Conservation (phyloP, 2,888 invertebrate genomes). For the Aspidiotus rigidus region DNA sequence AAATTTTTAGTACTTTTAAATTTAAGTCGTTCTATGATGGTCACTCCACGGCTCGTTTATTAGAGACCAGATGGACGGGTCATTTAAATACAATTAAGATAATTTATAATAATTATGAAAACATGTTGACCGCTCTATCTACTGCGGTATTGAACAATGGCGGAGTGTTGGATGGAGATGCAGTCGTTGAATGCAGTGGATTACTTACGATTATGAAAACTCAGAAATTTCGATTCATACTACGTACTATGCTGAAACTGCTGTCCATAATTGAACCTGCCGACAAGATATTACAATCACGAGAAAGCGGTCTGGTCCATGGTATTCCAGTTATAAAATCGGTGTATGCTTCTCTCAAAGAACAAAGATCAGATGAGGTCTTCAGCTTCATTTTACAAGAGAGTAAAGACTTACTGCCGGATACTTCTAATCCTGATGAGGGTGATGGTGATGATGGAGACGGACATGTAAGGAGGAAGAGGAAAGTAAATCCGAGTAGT, state of each 20-base stretch:
- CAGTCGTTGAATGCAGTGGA: background rate
- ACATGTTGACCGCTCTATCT: background rate
- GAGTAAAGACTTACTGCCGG: no score
- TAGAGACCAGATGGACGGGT: no score
- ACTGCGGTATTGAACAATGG: background rate
- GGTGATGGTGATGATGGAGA: no score
- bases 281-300: background rate
- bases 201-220: background rate
- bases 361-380: background rate
- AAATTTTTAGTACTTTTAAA: background rate
- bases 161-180: slow-evolving; percentile 1
- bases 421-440: no score
- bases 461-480: no score
- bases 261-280: background rate
- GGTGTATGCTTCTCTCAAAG: background rate
- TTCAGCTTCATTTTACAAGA: background rate
- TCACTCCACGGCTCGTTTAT: no score
- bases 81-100: background rate
- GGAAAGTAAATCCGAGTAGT: background rate
- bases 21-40: no score
- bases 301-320: background rate
- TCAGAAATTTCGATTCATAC: no score
- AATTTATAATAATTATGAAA: background rate
- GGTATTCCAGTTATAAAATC: background rate
- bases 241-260: background rate